Percentiles rank a stretch among this genome's conserved stretches.
These are phyloP conservation scores for Agonum fuliginosum DNA, from an alignment of 2,888 invertebrate species.

Conservation along the genomic window DNA sequence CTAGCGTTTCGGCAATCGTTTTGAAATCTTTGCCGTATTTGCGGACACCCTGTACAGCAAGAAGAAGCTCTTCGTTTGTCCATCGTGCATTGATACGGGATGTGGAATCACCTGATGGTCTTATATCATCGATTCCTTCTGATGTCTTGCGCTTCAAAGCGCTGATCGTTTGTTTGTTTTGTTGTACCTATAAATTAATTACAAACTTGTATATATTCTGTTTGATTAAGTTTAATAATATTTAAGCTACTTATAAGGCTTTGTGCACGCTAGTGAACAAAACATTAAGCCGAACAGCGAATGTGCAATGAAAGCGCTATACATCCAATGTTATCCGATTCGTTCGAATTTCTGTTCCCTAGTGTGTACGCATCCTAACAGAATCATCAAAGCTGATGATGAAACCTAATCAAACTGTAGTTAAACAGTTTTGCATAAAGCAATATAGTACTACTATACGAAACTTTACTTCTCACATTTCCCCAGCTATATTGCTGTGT, in stretches of 20 bases:
- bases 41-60: conserved; percentile 92
- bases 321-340: too few relatives aligned
- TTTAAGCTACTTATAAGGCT: conserved; percentile 3
- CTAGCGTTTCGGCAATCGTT: conserved; percentile 95
- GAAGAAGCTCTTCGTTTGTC: conserved; percentile 93
- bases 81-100: conserved; percentile 88
- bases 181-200: conserved; percentile 86
- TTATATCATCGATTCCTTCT: conserved; percentile 71
- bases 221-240: conserved; percentile 47
- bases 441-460: conserved; percentile 17
- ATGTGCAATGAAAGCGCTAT: too few relatives aligned
- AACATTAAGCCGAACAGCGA: too few relatives aligned
- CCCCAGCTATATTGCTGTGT: conserved; percentile 27
- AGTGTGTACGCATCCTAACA: too few relatives aligned
- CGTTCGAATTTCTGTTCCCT: too few relatives aligned
- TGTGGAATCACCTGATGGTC: conserved; percentile 68
- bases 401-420: conserved; percentile 3
- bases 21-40: conserved; percentile 92
- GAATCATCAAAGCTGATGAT: conserved; percentile 21
- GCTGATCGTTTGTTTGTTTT: conserved; percentile 94
- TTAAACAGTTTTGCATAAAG: conserved; percentile 13
- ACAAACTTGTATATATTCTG: conserved; percentile 51
- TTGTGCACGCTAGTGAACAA: too few relatives aligned
- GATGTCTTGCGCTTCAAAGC: conserved; percentile 86
- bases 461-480: conserved; percentile 12